Conservation (phyloP, 2,797 vertebrate genomes). For the Mycteria americana region DNA sequence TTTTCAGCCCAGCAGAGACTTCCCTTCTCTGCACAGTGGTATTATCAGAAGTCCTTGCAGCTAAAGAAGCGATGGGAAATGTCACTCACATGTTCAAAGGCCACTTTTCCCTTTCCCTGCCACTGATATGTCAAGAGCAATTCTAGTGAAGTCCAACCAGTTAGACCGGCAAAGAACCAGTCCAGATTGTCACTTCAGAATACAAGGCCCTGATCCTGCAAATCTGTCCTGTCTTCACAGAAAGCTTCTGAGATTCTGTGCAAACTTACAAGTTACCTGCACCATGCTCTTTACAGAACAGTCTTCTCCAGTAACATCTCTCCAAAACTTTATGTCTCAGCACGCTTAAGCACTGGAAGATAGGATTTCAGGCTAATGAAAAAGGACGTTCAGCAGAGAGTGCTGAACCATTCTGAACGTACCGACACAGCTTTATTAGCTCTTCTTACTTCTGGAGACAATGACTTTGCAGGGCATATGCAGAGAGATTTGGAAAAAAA, state of each 20-base stretch:
- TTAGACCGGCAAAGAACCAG: background rate
- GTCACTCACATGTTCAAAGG: background rate
- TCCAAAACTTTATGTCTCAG: background rate
- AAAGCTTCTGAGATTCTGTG: background rate
- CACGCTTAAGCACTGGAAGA: background rate
- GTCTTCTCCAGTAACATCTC: background rate
- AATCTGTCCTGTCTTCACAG: background rate
- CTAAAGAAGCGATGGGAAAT: conserved; percentile 12
- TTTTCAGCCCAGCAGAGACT: background rate
- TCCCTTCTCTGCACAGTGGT: background rate
- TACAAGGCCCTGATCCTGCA: background rate
- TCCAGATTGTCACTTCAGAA: background rate
- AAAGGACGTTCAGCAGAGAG: background rate
- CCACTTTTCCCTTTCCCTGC: background rate
- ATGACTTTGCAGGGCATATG: background rate
- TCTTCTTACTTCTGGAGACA: background rate
- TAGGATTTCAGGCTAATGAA: background rate
- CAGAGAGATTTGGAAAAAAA: background rate
- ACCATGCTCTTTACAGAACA: background rate
- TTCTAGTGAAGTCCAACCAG: background rate
- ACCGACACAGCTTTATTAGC: background rate
- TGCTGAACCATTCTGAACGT: background rate
- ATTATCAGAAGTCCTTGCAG: background rate
- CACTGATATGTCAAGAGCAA: background rate
- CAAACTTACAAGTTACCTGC: background rate